Evolutionary conservation across 2,888 invertebrate species (phyloP).

Genomic region (Chymomyza fuscimana): DNA sequence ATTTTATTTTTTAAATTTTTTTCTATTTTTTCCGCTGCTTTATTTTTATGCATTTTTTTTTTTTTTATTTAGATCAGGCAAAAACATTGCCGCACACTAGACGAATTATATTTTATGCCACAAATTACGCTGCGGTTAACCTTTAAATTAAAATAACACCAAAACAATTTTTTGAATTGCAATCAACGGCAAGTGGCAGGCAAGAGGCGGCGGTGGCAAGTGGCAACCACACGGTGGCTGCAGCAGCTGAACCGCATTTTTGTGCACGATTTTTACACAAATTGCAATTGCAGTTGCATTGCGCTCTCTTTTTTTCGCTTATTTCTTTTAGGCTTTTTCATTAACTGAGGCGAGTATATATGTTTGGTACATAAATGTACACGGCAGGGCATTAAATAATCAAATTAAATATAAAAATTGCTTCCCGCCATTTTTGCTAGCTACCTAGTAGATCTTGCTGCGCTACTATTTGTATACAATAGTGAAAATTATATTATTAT

Average conservation of each 20-base stretch:
- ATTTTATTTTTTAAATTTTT: neutral
- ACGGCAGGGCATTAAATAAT: constrained; percentile 72
- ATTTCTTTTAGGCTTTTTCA: constrained; percentile 6
- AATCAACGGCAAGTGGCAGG: neutral
- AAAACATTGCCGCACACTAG: constrained; percentile 46
- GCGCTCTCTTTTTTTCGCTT: neutral
- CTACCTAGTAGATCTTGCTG: neutral
- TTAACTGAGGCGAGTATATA: constrained; percentile 20
- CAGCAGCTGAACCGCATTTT: constrained; percentile 1
- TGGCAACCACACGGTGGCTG: neutral
- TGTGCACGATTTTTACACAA: constrained; percentile 13
- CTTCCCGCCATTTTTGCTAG: constrained; percentile 49
- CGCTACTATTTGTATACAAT: neutral
- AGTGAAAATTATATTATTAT: neutral
- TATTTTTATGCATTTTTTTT: constrained; percentile 16
- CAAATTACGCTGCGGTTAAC: constrained; percentile 77
- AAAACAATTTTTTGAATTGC: constrained; percentile 66
- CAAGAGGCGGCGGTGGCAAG: neutral
- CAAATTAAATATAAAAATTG: constrained; percentile 70
- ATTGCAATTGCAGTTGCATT: neutral
- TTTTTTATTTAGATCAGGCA: constrained; percentile 20
- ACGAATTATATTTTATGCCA: constrained; percentile 75
- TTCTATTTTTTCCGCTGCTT: constrained; percentile 26
- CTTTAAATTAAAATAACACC: constrained; percentile 77
- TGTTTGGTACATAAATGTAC: neutral